Evolutionary conservation across 2,113 vertebrate species (phyloP), one percentile per base, ranked within the genome.

Genomic region (Notothenia rossii): DNA sequence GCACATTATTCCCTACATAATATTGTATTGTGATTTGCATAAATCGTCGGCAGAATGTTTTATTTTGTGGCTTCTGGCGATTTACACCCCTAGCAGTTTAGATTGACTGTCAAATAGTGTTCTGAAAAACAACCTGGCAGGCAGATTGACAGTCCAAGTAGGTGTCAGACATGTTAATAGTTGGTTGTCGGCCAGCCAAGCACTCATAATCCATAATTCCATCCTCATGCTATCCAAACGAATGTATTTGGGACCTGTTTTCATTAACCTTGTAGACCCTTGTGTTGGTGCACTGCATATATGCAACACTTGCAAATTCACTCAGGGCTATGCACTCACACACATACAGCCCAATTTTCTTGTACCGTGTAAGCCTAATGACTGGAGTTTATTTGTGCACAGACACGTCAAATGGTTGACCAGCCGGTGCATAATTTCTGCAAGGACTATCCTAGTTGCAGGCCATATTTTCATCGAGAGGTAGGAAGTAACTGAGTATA

Each of bases 241-340:
- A 76, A 90, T 81, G 72, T 75, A 76, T 87, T 72, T 78, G 51
- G 60, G 67, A 75, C 67, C 59, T 77, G 80, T 75, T 85, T 88
- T 86, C 77, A 89, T 92, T 88, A 91, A 90, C 86, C 84, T 92
- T 75, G 72, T 60, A 75, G 81, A 69, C 83, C 74, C 50, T 61
- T 55, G 73, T 85, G 81, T 83, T 79, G 70, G 58, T 68, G 72
- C 62, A 75, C 22, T 75, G 72, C 43, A 17, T 85, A 81, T 83
- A 65, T 82, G 86, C 76, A 88, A 75, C 61, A 84, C 74, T 68
- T 75, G 61, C 77, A 85, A 69, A 86, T 81, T 75, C 63, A 70
- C 15, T 15, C 64, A 56, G 71, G 10, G 48, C 15, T 54, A 59
- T 20, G 22, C 67, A 58, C 54, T 29, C 66, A 43, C 66, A 54